phyloP scores from a whole-genome alignment of 2,797 vertebrate species.

The Pagetopsis macropterus region DNA sequence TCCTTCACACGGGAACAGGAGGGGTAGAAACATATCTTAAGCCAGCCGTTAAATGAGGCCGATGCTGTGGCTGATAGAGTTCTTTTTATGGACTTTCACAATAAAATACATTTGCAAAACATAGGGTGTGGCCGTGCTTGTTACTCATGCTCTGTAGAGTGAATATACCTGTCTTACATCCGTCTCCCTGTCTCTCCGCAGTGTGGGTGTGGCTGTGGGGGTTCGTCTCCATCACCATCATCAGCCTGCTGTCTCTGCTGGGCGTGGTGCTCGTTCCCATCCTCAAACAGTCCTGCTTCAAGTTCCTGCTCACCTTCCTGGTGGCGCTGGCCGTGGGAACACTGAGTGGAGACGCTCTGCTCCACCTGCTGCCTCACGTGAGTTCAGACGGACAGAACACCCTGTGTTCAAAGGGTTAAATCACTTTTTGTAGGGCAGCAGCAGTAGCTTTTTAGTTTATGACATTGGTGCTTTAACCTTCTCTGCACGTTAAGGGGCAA shows the following conservation, averaged over 20 bases:
- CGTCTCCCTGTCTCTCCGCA: conserved; percentile 42
- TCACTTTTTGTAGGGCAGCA: neutral
- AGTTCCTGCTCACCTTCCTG: conserved; percentile 98
- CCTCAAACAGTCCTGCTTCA: conserved; percentile 98
- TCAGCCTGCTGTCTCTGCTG: conserved; percentile 96
- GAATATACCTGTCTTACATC: neutral
- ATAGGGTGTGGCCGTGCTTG: too few species aligned
- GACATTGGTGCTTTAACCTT: too few species aligned
- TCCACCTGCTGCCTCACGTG: conserved; percentile 97
- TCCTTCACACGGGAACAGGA: conserved; percentile 13
- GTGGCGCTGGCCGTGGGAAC: conserved; percentile 97
- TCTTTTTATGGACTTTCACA: neutral
- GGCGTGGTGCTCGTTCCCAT: conserved; percentile 96
- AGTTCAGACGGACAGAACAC: conserved; percentile 61
- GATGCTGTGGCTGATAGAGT: neutral
- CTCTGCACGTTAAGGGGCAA: too few species aligned
- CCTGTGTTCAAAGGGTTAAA: neutral
- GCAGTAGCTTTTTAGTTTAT: neutral
- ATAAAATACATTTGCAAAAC: neutral
- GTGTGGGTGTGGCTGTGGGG: conserved; percentile 91
- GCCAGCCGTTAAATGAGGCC: neutral
- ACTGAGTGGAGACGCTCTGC: conserved; percentile 96
- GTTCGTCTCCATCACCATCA: conserved; percentile 96
- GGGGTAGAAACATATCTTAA: neutral
- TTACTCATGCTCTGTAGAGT: neutral